Conservation (phyloP, 1,140 invertebrate genomes). For the Condylostylus longicornis region DNA sequence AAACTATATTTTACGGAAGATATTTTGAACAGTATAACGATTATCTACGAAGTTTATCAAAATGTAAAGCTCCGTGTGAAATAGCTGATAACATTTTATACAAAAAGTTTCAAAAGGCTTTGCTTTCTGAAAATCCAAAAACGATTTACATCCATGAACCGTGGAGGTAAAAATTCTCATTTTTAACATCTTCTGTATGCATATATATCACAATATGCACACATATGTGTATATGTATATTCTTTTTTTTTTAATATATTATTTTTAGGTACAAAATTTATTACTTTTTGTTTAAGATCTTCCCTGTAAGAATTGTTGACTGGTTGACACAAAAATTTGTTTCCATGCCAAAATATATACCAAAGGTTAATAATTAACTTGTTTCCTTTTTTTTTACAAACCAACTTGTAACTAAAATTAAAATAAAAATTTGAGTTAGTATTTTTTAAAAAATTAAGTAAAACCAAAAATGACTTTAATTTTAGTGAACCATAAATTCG, state of each 20-base stretch:
- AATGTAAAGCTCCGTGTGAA: constrained; percentile 24
- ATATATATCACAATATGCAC: not conserved
- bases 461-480: too few relatives aligned
- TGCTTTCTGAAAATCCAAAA: constrained; percentile 35
- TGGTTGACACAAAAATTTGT: constrained; percentile 39
- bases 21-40: constrained; percentile 40
- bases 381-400: too few relatives aligned
- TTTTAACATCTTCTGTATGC: not conserved
- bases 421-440: too few relatives aligned
- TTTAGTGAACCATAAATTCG: constrained; percentile 9
- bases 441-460: too few relatives aligned
- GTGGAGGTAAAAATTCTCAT: constrained; percentile 22
- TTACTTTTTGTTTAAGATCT: constrained; percentile 36
- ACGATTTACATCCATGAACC: constrained; percentile 39
- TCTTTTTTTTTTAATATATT: not conserved
- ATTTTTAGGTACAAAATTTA: constrained; percentile 33
- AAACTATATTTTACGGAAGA: constrained; percentile 35
- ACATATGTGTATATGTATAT: not conserved
- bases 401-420: too few relatives aligned
- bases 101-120: constrained; percentile 35
- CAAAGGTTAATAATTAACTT: too few relatives aligned
- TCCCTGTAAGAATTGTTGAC: constrained; percentile 36
- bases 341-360: constrained; percentile 34
- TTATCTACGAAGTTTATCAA: constrained; percentile 35
- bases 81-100: constrained; percentile 36